Evolutionary conservation across 1,140 invertebrate genomes (phyloP).

Genomic region (Drosophila bipectinata): DNA sequence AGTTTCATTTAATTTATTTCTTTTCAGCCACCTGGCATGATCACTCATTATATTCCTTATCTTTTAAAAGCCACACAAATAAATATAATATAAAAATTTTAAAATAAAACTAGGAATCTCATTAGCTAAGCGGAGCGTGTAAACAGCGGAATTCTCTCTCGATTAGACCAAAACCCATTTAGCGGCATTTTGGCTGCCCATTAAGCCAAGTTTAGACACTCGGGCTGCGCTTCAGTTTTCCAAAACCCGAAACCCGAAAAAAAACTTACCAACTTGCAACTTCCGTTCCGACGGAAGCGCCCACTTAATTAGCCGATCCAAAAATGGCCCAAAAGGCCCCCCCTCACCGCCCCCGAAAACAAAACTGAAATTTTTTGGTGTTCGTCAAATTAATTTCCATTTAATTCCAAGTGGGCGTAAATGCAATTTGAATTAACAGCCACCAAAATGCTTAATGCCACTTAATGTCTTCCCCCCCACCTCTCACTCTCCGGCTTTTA

Average conservation of each 20-base stretch:
- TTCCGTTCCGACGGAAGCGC: constrained; percentile 72
- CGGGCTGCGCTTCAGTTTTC: constrained; percentile 37
- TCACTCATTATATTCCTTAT: constrained; percentile 38
- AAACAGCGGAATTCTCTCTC: constrained; percentile 72
- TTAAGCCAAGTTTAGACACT: constrained; percentile 59
- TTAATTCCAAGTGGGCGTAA: constrained; percentile 79
- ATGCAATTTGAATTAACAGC: constrained; percentile 80
- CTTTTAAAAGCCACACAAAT: constrained; percentile 10
- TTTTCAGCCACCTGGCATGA: constrained; percentile 11
- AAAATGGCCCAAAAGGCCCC: neutral
- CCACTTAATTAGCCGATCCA: constrained; percentile 67
- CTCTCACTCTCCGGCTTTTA: constrained; percentile 19
- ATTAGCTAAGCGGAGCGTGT: constrained; percentile 79
- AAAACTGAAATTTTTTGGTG: constrained; percentile 36
- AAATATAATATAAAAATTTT: neutral
- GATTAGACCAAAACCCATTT: constrained; percentile 64
- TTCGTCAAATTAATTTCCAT: constrained; percentile 78
- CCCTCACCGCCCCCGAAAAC: neutral
- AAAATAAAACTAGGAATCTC: constrained; percentile 26
- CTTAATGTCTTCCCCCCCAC: constrained; percentile 34
- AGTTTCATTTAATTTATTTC: neutral
- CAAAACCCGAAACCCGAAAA: constrained; percentile 9
- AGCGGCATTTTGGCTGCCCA: constrained; percentile 65
- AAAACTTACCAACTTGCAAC: constrained; percentile 45
- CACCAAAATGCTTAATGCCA: constrained; percentile 42